Evolutionary conservation across 2,888 invertebrate species (phyloP), one percentile per base, ranked within the genome.

Genomic region (Lasioglossum vierecki): DNA sequence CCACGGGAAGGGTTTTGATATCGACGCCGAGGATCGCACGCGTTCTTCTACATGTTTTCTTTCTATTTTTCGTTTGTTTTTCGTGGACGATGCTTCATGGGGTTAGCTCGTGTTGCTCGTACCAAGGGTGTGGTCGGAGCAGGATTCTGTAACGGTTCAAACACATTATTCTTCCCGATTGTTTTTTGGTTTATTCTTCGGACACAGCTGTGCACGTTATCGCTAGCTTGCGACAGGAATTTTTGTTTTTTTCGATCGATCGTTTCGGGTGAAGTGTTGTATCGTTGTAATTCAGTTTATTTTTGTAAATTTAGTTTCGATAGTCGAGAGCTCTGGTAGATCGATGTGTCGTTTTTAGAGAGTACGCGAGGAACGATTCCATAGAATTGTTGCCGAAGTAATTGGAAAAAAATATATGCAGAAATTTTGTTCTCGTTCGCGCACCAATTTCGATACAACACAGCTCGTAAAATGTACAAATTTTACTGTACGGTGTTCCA

Each of bases 11-110:
- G 71, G 53, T 71, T 15, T 71, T 15, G 35, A 63, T 18, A 63
- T 63, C 63, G 30, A 63, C 63, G 63, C 63, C 63, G 63, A 30
- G 63, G 30, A 63, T 30, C 63, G 63, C 63, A 63, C 63, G 30
- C 63, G 63, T 63, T 63, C 30, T 15, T 63, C 30, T 15, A 46
- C 18, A 8, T 30, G 18, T 71, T 71, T 71, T 46, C 26, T 72
- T 72, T 26, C 8, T 4, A 44, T 57, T 44, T 71, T 35, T 26
- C n/a, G 22, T 26, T 53, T 15, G 6, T 26, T 30, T 15, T 8
- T 30, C n/a, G 0, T 30, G 39, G 49, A 63, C n/a, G n/a, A 11
- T 35, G 26, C n/a, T 70, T 11, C 18, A 41, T 4, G n/a, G 41
- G 70, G n/a, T 11, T 41, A 70, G 5, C 39, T n/a, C 39, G 41